Conservation (phyloP, 2,113 vertebrate genomes). For the Xenus cinereus region DNA sequence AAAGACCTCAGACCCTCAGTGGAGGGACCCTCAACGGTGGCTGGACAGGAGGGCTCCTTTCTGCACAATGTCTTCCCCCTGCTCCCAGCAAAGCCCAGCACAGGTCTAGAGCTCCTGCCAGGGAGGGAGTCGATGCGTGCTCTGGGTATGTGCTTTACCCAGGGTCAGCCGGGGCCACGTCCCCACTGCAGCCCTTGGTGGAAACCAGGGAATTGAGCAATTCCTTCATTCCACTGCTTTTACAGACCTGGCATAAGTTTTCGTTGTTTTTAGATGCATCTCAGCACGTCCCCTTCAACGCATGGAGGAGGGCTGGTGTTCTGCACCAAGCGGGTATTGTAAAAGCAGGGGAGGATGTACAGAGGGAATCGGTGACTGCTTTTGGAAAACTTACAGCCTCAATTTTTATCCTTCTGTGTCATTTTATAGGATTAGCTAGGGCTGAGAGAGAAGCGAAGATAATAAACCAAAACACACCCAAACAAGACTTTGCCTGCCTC, state of each 20-base stretch:
- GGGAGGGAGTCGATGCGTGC: background rate
- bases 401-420: background rate
- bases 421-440: background rate
- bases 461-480: background rate
- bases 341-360: too few relatives aligned
- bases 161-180: background rate
- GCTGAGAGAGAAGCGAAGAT: background rate
- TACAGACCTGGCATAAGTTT: background rate
- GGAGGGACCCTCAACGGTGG: background rate
- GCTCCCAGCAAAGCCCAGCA: background rate
- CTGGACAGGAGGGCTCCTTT: background rate
- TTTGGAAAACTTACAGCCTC: background rate
- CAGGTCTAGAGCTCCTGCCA: background rate
- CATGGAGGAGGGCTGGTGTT: background rate
- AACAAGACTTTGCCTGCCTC: background rate
- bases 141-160: background rate
- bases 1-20: background rate
- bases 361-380: background rate
- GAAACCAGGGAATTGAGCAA: background rate
- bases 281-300: rapidly evolving
- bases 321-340: background rate
- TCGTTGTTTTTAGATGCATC: rapidly evolving
- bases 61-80: background rate
- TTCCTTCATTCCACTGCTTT: background rate
- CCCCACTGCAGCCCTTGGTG: background rate